Base-by-base conservation (phyloP, 1,140 invertebrate genomes). In the Apis cerana region DNA sequence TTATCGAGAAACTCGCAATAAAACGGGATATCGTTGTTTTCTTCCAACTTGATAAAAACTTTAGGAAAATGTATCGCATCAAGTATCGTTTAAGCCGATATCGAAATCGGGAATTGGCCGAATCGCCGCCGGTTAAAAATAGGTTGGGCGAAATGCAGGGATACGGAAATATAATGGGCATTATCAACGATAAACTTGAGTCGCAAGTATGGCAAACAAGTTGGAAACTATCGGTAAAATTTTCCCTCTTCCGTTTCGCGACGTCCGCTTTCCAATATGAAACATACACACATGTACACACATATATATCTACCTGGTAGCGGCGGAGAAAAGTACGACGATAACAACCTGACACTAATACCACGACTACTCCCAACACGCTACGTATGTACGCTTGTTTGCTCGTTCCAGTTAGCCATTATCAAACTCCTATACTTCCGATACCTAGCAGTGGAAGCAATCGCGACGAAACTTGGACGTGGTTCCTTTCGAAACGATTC, bases 381-480 rank as follows among this genome's bases (percentile, higher is more conserved):
- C 64, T 83, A 67, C 65, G 52, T 69, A 12, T 0, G 33, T n/a
- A 76, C 68, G 81, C 21, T 87, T 43, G 68, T 87, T 86, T 87
- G 85, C 69, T 84, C 82, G 85, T 77, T 84, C 82, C 82, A 88
- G 82, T 87, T 87, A 88, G 69, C 85, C 83, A 85, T 87, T 85
- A 88, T 81, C 82, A 75, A 88, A 88, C 85, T 88, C 74, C 78
- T 68, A 82, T 67, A 88, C 83, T 88, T 88, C 85, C 86, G 75
- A 85, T 87, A 78, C 76, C 54, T 72, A 62, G 33, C 33, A 43
- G 79, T 70, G 59, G 82, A 70, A 54, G 86, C 85, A 84, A 84
- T 88, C 86, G 78, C 68, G n/a, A 15, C 85, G 78, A 81, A 88
- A 88, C 85, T 88, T 86, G 17, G 86, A 80, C 75, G 33, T 43